Base-by-base conservation (phyloP, 2,113 vertebrate species). In the Dipodomys ordii region DNA sequence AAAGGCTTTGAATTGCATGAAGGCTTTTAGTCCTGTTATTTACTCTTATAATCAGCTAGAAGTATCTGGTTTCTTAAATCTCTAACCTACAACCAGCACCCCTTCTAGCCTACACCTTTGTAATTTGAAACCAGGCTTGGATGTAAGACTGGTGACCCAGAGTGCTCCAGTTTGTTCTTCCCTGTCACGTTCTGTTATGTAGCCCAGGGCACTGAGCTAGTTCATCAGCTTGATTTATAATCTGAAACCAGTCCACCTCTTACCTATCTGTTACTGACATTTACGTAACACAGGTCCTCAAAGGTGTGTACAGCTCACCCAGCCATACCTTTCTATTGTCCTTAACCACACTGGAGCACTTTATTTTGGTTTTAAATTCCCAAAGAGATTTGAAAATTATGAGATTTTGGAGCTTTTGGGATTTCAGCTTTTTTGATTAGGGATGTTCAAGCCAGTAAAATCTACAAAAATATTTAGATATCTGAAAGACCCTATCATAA, bases 21-120 rank as follows among this genome's bases (percentile, higher is more conserved):
- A 67, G 28, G 49, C 92, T 88, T 83, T 64, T 18, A 60, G 85
- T 71, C 46, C 12, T 3, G 11, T 72, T 90, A 78, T 87, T 95
- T 91, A 87, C 85, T 95, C 65, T 81, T 85, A 68, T 79, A 46
- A 96, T 90, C 9, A 0, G 71, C 32, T 30, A 6, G 27, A 84
- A 57, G 84, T 91, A 22, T 97, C 94, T 32, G 68, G 81, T 97
- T 97, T 92, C 94, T 81, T 44, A 49, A 35, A 84, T 32, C 15
- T 35, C 81, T 91, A n/a, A 89, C 68, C 94, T 30, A 53, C 67
- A 72, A 9, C 53, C 81, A 71, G 49, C 46, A 25, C 67, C 30
- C 83, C 67, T 53, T 68, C 77, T 84, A 16, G 32, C 28, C 27
- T 53, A 44, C 72, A 87, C 39, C 86, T 46, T 57, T 25, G 96